Evolutionary conservation across 2,797 vertebrate species (phyloP), one percentile per base, ranked within the genome.

Genomic region (Cynopterus sphinx): DNA sequence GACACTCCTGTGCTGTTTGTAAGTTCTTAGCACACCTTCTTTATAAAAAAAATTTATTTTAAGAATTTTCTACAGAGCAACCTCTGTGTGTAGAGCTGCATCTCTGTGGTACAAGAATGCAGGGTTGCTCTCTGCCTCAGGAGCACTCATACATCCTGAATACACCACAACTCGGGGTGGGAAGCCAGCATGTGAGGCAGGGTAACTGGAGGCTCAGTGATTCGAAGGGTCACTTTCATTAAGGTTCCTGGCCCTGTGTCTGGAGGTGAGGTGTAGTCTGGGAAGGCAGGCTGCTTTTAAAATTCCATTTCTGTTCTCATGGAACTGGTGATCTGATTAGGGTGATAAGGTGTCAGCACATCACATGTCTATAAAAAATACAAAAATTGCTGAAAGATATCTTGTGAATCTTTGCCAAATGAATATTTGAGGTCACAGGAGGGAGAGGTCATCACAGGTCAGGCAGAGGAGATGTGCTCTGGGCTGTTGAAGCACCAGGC

Each of bases 301-400:
- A 92, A 90, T 90, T 33, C 65, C 67, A 63, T 71, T 96, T n/a
- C 33, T 90, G 16, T 82, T 96, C 26, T 85, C 6, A 43, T 39
- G 39, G 77, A 65, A 87, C 61, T 73, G 17, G 15, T 71, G 67
- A 28, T 84, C n/a, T 81, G 57, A 57, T 57, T 17, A 70, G 61
- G 15, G 53, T 70, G 67, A 73, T 77, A 85, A 87, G 85, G 33
- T 31, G 33, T 6, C 10, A 53, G 33, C 12, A 31, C 13, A 19
- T 31, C 13, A 5, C 3, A 5, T 71, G 41, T 81, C 91, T 87
- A 59, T 49, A 49, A 86, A 92, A 91, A 63, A 53, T 7, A 63
- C 87, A 87, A 83, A 92, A 77, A 73, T 88, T 33, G 31, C 53
- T 2, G 3, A 77, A 77, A 75, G 53, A 33, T 9, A 81, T 31